Conservation (phyloP, 2,888 invertebrate genomes). For the Cecidostiba fungosa region DNA sequence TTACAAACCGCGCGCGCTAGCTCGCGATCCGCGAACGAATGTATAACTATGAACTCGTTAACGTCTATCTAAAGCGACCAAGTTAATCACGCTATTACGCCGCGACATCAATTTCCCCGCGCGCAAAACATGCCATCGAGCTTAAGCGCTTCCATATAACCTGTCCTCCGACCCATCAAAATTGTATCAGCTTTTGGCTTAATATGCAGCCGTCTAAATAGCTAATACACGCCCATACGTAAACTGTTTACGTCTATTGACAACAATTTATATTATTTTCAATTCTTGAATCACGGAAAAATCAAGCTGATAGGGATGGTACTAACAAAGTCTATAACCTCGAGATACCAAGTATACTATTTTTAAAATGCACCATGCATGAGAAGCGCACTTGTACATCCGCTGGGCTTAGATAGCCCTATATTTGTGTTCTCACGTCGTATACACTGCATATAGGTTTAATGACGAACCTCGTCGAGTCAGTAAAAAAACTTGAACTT, state of each 20-base stretch:
- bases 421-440: background rate
- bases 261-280: background rate
- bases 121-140: constrained; percentile 19
- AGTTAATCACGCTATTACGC: constrained; percentile 51
- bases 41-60: constrained; percentile 55
- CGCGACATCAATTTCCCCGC: constrained; percentile 49
- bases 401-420: background rate
- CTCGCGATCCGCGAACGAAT: constrained; percentile 33
- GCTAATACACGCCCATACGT: background rate
- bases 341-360: background rate
- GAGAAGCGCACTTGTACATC: constrained; percentile 5
- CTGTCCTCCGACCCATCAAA: constrained; percentile 41
- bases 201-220: background rate
- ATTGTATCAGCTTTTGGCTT: constrained; percentile 26
- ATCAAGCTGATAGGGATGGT: no score
- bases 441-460: background rate
- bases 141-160: background rate
- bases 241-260: background rate
- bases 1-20: constrained; percentile 40
- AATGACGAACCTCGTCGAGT: background rate
- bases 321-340: no score
- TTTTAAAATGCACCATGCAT: background rate
- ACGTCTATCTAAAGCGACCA: constrained; percentile 36
- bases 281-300: no score
- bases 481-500: constrained; percentile 44